Evolutionary conservation across 1,140 invertebrate species (phyloP), one percentile per base, ranked within the genome.

Genomic region (Solen grandis): DNA sequence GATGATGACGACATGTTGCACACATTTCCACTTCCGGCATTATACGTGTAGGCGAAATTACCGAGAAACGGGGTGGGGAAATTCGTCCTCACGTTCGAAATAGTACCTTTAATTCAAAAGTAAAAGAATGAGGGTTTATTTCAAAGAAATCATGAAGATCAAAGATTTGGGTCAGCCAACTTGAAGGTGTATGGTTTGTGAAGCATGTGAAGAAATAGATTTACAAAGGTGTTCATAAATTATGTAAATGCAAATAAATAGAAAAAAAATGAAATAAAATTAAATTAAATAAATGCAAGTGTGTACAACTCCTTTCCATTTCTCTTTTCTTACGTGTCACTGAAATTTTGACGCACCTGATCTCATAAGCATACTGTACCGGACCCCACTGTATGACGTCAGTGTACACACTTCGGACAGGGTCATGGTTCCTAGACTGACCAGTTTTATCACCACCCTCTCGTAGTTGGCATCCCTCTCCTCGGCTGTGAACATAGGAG

Each of bases 381-480:
- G 66, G 4, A 85, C 63, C 14, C 41, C 29, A 25, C 73, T 78
- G 25, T 70, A 62, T 25, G 78, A 69, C 29, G 78, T 55, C 25
- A 84, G 36, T n/a, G 84, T 77, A 76, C 87, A 88, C 1, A 88
- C 57, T 14, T 80, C 79, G n/a, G 36, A 73, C 2, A 69, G 33
- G 19, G 68, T 70, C 5, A 59, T 27, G 2, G 60, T 55, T 10
- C 70, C 25, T 19, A 60, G 79, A 0, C 59, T 60, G 0, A 81
- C 73, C 13, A 86, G 65, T 33, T 70, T 83, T 36, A 88, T 82
- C 66, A 83, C 82, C 33, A 86, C 72, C 46, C 84, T 68, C 62
- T 80, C 79, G 65, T 85, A 69, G 10, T 81, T 77, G 0, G 87
- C 87, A 29, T 85, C 84, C 31, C 41, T 2, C 19, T 84, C 59